Conservation (phyloP, 2,113 vertebrate species). For the Myotis yumanensis region DNA sequence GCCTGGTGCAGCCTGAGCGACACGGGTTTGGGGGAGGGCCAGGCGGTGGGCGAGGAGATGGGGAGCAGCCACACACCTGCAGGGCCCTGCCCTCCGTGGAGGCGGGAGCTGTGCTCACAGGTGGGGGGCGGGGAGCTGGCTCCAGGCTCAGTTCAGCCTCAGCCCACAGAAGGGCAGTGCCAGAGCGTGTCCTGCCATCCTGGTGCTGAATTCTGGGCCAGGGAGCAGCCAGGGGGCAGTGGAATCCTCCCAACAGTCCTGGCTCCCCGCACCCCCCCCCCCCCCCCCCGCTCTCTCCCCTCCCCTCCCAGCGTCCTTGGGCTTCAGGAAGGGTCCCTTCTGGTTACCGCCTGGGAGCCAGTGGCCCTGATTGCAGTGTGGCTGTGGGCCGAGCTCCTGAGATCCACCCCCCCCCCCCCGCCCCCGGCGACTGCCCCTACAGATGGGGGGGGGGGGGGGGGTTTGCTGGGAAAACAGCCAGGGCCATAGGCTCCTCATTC, state of each 20-base stretch:
- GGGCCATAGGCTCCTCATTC: background rate
- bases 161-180: background rate
- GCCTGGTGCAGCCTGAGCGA: background rate
- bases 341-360: background rate
- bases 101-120: background rate
- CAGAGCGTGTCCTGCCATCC: background rate
- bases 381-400: background rate
- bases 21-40: background rate
- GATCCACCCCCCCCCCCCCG: too few species aligned
- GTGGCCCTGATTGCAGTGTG: background rate
- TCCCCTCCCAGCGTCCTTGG: background rate
- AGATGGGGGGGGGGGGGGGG: fast-evolving
- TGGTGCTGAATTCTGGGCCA: background rate
- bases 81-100: background rate
- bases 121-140: fast-evolving
- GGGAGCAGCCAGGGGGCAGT: background rate
- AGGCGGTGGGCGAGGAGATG: background rate
- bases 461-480: background rate
- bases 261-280: background rate
- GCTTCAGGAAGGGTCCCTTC: background rate
- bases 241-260: background rate
- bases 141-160: background rate
- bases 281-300: background rate
- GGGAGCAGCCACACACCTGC: background rate
- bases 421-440: too few species aligned